A percentile compares a stretch with the other conserved stretches of the same genome.
phyloP scores from a whole-genome alignment of 2,888 invertebrate species.

The Leptinotarsa tumamoca region DNA sequence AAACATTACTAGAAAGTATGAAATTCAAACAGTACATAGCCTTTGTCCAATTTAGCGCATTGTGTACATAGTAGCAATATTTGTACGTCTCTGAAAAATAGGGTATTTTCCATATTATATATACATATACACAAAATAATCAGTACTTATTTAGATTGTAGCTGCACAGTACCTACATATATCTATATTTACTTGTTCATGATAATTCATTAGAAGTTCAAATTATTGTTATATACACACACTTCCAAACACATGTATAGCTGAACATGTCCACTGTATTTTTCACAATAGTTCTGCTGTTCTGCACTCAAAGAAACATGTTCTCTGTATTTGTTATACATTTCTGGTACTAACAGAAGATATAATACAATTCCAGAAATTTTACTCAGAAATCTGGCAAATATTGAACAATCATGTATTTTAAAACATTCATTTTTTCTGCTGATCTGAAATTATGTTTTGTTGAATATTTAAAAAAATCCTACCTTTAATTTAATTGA shows the following conservation, averaged over 20 bases:
- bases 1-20: neutral
- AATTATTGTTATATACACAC: conserved; percentile 58
- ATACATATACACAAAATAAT: conserved; percentile 44
- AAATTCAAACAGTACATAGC: too few relatives aligned
- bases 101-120: neutral
- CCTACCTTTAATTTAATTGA: too few relatives aligned
- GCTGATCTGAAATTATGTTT: too few relatives aligned
- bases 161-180: conserved; percentile 59
- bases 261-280: conserved; percentile 53
- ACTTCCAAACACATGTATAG: conserved; percentile 55
- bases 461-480: too few relatives aligned
- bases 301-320: conserved; percentile 33
- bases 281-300: conserved; percentile 60
- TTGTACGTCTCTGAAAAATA: neutral
- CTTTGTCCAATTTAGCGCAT: neutral
- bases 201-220: conserved; percentile 58
- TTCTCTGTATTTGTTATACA: neutral
- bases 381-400: neutral
- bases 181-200: conserved; percentile 60
- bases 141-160: conserved; percentile 53
- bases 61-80: conserved; percentile 1
- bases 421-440: too few relatives aligned
- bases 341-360: neutral
- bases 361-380: neutral
- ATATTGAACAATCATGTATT: neutral